These are phyloP conservation scores for Scyliorhinus canicula DNA, from an alignment of 2,797 vertebrate species.

Conservation along the genomic window DNA sequence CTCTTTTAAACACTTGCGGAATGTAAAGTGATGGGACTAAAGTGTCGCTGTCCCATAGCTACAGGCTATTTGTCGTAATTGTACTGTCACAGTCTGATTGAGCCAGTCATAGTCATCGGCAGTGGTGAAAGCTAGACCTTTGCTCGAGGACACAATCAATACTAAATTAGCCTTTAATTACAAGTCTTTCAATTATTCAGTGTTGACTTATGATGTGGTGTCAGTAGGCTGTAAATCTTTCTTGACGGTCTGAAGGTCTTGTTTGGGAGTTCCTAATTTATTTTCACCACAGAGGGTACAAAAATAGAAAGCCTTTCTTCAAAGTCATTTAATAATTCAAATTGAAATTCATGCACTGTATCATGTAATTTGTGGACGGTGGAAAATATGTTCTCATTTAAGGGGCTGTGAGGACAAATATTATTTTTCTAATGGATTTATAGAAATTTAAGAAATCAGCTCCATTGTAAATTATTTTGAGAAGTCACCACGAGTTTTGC, in stretches of 20 bases:
- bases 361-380: not conserved
- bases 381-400: not conserved
- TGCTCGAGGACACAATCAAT: conserved; percentile 60
- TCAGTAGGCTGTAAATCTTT: conserved; percentile 51
- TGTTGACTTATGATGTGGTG: conserved; percentile 54
- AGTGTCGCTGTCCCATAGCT: conserved; percentile 43
- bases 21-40: conserved; percentile 39
- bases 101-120: conserved; percentile 32
- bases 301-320: conserved; percentile 30
- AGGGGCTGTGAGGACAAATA: not conserved
- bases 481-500: not conserved
- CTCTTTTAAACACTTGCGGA: conserved; percentile 43
- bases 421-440: not conserved
- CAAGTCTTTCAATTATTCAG: conserved; percentile 68
- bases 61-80: conserved; percentile 41
- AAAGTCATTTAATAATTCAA: conserved; percentile 11
- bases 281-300: conserved; percentile 3
- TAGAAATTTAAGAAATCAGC: not conserved
- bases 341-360: not conserved
- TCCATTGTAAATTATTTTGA: not conserved
- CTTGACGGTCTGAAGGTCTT: conserved; percentile 34
- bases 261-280: conserved; percentile 35
- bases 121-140: conserved; percentile 40
- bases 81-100: conserved; percentile 42
- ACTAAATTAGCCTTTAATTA: conserved; percentile 62